A percentile compares a stretch with the other conserved stretches of the same genome.
phyloP scores from a whole-genome alignment of 2,797 vertebrate species.

The Crax fasciolata region DNA sequence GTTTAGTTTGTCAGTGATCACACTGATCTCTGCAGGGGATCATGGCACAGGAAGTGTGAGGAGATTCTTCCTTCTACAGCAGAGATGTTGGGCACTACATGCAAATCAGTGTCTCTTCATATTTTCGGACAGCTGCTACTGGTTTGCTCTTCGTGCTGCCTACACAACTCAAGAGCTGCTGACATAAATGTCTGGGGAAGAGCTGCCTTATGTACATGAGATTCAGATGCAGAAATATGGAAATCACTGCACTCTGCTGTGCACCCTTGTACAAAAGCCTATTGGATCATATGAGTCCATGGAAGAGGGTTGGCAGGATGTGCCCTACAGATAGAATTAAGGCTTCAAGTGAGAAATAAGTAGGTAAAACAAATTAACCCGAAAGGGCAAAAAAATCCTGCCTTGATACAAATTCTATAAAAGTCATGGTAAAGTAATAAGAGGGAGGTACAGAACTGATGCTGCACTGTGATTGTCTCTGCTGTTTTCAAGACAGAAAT shows the following conservation, averaged over 20 bases:
- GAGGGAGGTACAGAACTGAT: neutral
- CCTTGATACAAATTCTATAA: constrained; percentile 21
- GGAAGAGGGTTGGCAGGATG: constrained; percentile 22
- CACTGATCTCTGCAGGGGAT: neutral
- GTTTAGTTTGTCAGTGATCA: neutral
- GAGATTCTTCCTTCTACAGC: neutral
- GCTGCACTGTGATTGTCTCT: neutral
- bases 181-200: neutral
- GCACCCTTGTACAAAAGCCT: neutral
- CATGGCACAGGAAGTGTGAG: fast-evolving
- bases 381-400: constrained; percentile 28
- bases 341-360: constrained; percentile 20
- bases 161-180: neutral
- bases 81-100: neutral
- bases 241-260: neutral
- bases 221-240: neutral
- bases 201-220: neutral
- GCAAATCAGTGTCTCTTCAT: fast-evolving
- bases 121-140: neutral
- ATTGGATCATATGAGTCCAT: neutral
- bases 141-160: neutral
- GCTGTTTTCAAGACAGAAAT: neutral
- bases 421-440: constrained; percentile 14
- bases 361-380: constrained; percentile 50
- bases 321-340: constrained; percentile 42